Conservation (phyloP, 2,113 vertebrate genomes). For the Vimba vimba region DNA sequence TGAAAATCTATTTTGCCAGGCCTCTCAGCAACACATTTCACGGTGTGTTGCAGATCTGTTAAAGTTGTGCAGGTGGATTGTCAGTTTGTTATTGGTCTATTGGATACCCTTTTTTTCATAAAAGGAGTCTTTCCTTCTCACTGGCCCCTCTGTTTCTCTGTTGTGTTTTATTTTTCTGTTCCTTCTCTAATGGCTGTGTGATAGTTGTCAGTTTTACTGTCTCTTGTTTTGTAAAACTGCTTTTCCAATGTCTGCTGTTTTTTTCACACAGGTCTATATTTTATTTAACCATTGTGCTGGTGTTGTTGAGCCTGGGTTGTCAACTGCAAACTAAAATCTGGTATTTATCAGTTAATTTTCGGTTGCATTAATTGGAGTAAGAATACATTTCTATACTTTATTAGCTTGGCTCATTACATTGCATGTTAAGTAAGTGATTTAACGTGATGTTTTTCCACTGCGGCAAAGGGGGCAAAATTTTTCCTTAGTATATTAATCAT, state of each 20-base stretch:
- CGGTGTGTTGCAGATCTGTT: constrained; percentile 10
- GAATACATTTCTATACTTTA: too few species aligned
- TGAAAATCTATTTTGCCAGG: not conserved
- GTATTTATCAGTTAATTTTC: too few species aligned
- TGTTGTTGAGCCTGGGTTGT: not conserved
- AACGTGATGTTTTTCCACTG: too few species aligned
- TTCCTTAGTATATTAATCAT: too few species aligned
- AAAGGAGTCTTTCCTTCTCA: not conserved
- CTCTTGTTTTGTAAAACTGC: not conserved
- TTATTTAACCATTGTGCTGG: not conserved
- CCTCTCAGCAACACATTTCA: constrained; percentile 24
- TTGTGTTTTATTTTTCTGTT: not conserved
- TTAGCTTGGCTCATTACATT: too few species aligned
- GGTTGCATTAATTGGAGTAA: too few species aligned
- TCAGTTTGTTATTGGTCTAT: constrained; percentile 4
- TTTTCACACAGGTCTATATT: not conserved
- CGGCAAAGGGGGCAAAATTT: not conserved
- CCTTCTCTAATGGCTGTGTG: not conserved
- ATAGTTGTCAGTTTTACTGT: not conserved
- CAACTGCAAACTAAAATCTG: not conserved
- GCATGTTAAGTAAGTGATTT: too few species aligned
- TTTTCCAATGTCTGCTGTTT: not conserved
- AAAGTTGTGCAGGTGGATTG: constrained; percentile 3
- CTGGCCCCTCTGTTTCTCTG: not conserved
- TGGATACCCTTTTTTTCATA: not conserved